phyloP scores from a whole-genome alignment of 2,113 vertebrate species.

The Python bivittatus region DNA sequence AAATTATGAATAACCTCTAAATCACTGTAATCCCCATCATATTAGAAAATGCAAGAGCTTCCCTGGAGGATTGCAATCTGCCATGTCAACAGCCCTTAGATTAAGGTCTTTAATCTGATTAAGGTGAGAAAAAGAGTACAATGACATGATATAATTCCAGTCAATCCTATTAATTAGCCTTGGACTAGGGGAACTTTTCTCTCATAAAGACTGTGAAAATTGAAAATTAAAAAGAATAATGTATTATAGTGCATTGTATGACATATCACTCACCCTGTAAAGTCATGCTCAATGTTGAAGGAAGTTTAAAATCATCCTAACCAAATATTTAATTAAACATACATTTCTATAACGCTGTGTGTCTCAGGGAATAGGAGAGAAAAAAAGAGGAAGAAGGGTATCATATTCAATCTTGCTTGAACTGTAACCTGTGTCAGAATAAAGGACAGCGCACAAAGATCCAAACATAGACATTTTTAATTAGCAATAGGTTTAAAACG shows the following conservation, averaged over 20 bases:
- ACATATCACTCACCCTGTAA: background rate
- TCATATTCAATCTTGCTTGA: background rate
- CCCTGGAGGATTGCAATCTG: slow-evolving; percentile 30
- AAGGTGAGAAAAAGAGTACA: slow-evolving; percentile 43
- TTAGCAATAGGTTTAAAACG: background rate
- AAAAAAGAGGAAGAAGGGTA: slow-evolving; percentile 13
- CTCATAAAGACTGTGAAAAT: slow-evolving; percentile 42
- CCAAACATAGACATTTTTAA: background rate
- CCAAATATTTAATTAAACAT: background rate
- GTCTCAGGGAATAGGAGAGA: background rate
- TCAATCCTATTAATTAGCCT: slow-evolving; percentile 50
- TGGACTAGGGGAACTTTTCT: slow-evolving; percentile 50
- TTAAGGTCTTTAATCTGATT: slow-evolving; percentile 55
- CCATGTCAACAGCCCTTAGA: slow-evolving; percentile 32
- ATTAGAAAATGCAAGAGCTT: slow-evolving; percentile 15
- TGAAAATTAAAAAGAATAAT: slow-evolving; percentile 8
- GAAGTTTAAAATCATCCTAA: background rate
- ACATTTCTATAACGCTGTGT: background rate
- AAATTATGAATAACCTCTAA: slow-evolving; percentile 33
- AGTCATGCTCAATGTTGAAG: background rate
- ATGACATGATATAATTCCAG: slow-evolving; percentile 44
- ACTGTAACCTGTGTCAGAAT: background rate
- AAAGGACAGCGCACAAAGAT: background rate
- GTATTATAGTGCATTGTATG: background rate
- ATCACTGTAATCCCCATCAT: background rate